Conservation (phyloP, 1,140 invertebrate genomes). For the Aplysia californica region DNA sequence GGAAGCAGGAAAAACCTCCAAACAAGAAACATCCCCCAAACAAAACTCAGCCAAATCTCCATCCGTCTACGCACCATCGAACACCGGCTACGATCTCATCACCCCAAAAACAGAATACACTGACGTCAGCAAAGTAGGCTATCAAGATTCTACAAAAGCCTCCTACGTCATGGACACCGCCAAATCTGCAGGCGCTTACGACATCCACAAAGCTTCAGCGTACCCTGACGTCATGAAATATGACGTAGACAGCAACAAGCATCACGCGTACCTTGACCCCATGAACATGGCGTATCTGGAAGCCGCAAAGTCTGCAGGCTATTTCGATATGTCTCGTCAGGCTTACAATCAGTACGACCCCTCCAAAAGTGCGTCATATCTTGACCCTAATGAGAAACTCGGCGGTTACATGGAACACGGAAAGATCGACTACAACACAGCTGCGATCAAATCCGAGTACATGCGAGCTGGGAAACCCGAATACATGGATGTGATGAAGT, state of each 20-base stretch:
- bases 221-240: slow-evolving; percentile 18
- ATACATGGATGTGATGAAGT: slow-evolving; percentile 11
- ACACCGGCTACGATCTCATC: not conserved
- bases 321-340: slow-evolving; percentile 9
- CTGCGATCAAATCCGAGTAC: slow-evolving; percentile 1
- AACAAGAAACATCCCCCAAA: too few species aligned
- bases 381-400: not conserved
- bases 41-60: not conserved
- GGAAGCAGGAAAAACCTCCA: too few species aligned
- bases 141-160: not conserved
- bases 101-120: slow-evolving; percentile 16
- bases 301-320: slow-evolving; percentile 18
- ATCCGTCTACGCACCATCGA: not conserved
- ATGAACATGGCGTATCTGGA: slow-evolving; percentile 23
- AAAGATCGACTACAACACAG: not conserved
- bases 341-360: not conserved
- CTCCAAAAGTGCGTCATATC: not conserved
- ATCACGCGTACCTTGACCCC: slow-evolving; percentile 5
- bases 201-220: too few species aligned
- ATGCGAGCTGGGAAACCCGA: not conserved
- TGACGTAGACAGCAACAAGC: not conserved
- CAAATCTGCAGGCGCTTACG: not conserved
- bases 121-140: not conserved
- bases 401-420: not conserved
- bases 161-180: not conserved